These are phyloP conservation scores for Conops quadrifasciatus DNA, from an alignment of 2,888 invertebrate genomes.

Conservation along the genomic window DNA sequence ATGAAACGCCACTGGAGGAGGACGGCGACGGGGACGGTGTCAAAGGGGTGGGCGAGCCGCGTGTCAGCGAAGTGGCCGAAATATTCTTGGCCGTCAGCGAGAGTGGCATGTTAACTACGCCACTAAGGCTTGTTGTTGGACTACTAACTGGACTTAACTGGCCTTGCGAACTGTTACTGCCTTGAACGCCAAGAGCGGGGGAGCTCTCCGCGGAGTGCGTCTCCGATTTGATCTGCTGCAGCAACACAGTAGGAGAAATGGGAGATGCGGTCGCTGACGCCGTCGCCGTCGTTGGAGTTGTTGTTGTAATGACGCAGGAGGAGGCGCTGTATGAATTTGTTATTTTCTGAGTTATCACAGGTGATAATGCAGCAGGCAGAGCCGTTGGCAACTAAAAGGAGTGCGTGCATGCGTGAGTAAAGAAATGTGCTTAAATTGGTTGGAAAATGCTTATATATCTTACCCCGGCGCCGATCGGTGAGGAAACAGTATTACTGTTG, in stretches of 20 bases:
- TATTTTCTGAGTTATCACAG: slow-evolving; percentile 61
- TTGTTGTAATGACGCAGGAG: slow-evolving; percentile 42
- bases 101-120: slow-evolving; percentile 46
- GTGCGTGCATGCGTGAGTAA: slow-evolving; percentile 27
- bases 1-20: slow-evolving; percentile 62
- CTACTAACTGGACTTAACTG: slow-evolving; percentile 28
- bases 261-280: slow-evolving; percentile 39
- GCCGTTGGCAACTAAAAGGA: slow-evolving; percentile 55
- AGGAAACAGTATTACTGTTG: slow-evolving; percentile 64
- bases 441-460: slow-evolving; percentile 48
- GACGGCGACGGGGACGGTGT: slow-evolving; percentile 64
- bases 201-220: slow-evolving; percentile 27
- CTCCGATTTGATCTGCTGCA: slow-evolving; percentile 30
- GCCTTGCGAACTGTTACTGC: slow-evolving; percentile 38
- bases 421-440: not conserved
- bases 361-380: slow-evolving; percentile 60
- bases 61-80: slow-evolving; percentile 54
- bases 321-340: slow-evolving; percentile 38
- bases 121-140: slow-evolving; percentile 30
- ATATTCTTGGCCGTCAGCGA: slow-evolving; percentile 56
- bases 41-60: slow-evolving; percentile 63
- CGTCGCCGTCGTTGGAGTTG: slow-evolving; percentile 40
- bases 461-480: slow-evolving; percentile 64
- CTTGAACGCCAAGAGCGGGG: slow-evolving; percentile 38
- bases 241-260: slow-evolving; percentile 32